phyloP scores from a whole-genome alignment of 2,888 invertebrate genomes.

The Alcis repandata region DNA sequence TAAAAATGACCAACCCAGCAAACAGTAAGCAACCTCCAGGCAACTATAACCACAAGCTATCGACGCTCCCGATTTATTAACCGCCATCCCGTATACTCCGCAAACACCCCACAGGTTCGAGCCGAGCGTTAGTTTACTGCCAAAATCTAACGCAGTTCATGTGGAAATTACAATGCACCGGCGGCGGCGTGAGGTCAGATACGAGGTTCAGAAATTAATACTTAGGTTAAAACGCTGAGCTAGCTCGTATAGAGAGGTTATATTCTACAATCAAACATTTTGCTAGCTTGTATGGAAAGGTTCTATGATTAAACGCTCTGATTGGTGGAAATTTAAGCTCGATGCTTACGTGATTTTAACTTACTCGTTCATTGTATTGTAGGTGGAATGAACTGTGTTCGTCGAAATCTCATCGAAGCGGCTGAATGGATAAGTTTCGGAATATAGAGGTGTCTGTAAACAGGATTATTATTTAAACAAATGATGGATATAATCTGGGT shows the following conservation, averaged over 20 bases:
- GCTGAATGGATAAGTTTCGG: no score
- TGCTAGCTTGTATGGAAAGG: no score
- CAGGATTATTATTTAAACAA: no score
- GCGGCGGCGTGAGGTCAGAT: conserved; percentile 2
- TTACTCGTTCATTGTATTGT: no score
- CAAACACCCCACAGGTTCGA: conserved; percentile 25
- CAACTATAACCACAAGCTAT: not conserved
- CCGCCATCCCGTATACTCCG: conserved; percentile 2
- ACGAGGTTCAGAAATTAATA: conserved; percentile 14
- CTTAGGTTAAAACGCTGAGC: conserved; percentile 2
- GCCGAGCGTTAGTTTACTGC: conserved; percentile 32
- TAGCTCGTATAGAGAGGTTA: not conserved
- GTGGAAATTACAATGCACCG: conserved; percentile 20
- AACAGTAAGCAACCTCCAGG: not conserved
- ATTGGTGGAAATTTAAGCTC: not conserved
- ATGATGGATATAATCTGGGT: no score
- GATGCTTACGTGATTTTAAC: no score
- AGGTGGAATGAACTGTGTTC: no score
- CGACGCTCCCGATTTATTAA: conserved; percentile 24
- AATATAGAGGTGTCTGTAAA: no score
- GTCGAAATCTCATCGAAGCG: no score
- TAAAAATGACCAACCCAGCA: not conserved
- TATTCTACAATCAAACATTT: no score
- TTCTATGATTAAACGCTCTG: no score
- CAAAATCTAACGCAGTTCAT: conserved; percentile 31